phyloP scores from a whole-genome alignment of 2,888 invertebrate species.

The Andrena haemorrhoa region DNA sequence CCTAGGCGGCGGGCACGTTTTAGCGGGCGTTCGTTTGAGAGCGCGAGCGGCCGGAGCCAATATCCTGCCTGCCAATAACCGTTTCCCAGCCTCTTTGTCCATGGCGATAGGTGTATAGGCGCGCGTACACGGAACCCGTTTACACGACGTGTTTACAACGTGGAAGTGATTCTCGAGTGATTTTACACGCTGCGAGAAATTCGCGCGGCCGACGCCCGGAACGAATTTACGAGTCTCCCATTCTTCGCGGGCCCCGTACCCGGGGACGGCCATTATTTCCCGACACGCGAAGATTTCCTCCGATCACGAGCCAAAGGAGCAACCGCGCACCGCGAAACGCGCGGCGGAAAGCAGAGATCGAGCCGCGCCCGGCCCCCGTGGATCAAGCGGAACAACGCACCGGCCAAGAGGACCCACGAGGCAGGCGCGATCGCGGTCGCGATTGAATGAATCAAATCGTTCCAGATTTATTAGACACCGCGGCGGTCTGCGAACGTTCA shows the following conservation, averaged over 20 bases:
- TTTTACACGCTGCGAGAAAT: constrained; percentile 64
- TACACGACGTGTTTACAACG: constrained; percentile 66
- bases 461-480: constrained; percentile 36
- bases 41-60: constrained; percentile 45
- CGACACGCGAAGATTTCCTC: constrained; percentile 23
- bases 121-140: constrained; percentile 61
- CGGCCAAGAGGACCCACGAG: neutral
- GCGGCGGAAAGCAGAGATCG: constrained; percentile 20
- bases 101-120: constrained; percentile 48
- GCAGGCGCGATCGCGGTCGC: constrained; percentile 29
- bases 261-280: constrained; percentile 30
- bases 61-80: constrained; percentile 68
- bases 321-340: neutral
- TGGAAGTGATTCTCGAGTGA: constrained; percentile 64
- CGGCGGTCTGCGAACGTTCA: constrained; percentile 46
- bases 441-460: constrained; percentile 18
- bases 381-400: constrained; percentile 9
- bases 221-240: constrained; percentile 61
- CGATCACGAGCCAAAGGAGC: neutral
- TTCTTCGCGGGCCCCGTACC: constrained; percentile 13
- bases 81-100: constrained; percentile 65
- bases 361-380: constrained; percentile 26
- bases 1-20: constrained; percentile 20
- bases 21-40: constrained; percentile 36
- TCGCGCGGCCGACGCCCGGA: constrained; percentile 58